Conservation (phyloP, 2,797 vertebrate genomes). For the Anableps anableps region DNA sequence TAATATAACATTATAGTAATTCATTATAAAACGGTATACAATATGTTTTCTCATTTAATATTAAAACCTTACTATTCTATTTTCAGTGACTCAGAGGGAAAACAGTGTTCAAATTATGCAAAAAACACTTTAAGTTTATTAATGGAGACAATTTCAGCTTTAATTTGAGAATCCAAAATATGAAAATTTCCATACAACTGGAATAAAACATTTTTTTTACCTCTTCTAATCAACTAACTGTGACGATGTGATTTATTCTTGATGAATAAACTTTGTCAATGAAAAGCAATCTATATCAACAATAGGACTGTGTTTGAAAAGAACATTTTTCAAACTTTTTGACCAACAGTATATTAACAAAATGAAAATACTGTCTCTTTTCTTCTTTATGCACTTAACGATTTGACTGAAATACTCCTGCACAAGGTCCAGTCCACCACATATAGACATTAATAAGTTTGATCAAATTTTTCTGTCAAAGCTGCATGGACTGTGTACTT, state of each 20-base stretch:
- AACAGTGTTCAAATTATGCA: background rate
- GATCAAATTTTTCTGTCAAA: conserved; percentile 25
- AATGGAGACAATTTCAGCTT: background rate
- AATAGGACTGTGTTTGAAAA: background rate
- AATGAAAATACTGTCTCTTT: background rate
- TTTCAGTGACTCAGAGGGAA: background rate
- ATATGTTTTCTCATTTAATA: background rate
- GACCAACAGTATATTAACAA: background rate
- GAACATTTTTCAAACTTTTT: background rate
- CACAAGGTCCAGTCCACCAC: background rate
- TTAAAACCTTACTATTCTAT: background rate
- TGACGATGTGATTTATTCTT: background rate
- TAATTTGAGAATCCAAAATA: background rate
- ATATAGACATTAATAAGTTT: background rate
- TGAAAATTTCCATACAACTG: background rate
- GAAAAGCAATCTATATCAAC: background rate
- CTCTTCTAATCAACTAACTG: background rate
- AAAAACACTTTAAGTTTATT: background rate
- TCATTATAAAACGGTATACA: background rate
- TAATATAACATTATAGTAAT: background rate
- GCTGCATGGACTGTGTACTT: conserved; percentile 43
- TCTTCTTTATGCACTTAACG: background rate
- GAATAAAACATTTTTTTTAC: background rate
- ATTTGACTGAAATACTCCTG: background rate
- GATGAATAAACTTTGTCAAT: background rate